A percentile compares a stretch with the other conserved stretches of the same genome.
Evolutionary conservation across 2,797 vertebrate genomes (phyloP).

Genomic region (Tamandua tetradactyla): DNA sequence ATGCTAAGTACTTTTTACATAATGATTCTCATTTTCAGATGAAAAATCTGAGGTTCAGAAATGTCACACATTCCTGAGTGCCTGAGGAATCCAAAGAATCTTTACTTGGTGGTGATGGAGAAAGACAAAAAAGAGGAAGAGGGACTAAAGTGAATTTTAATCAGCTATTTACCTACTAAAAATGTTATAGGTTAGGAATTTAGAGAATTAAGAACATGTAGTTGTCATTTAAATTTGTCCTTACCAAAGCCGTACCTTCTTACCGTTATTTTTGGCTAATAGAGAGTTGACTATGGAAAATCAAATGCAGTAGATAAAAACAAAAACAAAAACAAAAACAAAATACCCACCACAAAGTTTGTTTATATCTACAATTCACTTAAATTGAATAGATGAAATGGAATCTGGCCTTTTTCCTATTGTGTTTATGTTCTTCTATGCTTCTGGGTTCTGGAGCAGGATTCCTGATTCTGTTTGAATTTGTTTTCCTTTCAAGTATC

Average conservation of each 20-base stretch:
- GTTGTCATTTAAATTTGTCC: constrained; percentile 53
- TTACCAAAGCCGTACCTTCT: constrained; percentile 54
- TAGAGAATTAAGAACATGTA: constrained; percentile 47
- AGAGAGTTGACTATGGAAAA: constrained; percentile 65
- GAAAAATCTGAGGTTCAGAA: constrained; percentile 53
- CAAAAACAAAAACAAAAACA: too few relatives aligned
- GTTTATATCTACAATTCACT: constrained; percentile 75
- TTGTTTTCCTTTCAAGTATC: constrained; percentile 63
- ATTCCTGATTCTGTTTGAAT: constrained; percentile 65
- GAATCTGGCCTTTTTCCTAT: constrained; percentile 70
- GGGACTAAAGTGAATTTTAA: constrained; percentile 32
- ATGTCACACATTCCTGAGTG: background rate
- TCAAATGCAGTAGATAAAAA: constrained; percentile 73
- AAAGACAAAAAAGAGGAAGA: constrained; percentile 42
- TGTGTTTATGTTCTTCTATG: constrained; percentile 77
- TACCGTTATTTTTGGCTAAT: constrained; percentile 63
- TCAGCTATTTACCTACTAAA: background rate
- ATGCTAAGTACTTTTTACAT: constrained; percentile 2
- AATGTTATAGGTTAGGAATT: constrained; percentile 24
- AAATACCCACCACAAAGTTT: constrained; percentile 48
- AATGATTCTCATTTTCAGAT: constrained; percentile 34
- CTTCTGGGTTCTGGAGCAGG: constrained; percentile 61
- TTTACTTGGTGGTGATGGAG: background rate
- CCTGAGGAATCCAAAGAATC: constrained; percentile 7
- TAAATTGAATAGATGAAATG: constrained; percentile 68